phyloP scores from a whole-genome alignment of 2,797 vertebrate species.

The Myripristis murdjan region DNA sequence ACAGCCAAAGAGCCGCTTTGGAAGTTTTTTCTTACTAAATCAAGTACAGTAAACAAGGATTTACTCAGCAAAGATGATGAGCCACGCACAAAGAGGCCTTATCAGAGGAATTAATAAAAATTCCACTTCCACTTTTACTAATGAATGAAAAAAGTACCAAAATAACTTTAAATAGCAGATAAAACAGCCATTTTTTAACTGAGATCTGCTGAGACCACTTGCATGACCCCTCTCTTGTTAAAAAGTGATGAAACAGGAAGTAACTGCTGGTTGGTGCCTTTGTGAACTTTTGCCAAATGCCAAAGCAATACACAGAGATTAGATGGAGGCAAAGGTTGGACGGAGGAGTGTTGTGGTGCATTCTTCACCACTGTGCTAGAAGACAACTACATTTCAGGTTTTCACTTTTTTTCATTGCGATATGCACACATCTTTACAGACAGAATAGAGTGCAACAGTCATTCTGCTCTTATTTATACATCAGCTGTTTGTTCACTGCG shows the following conservation, averaged over 20 bases:
- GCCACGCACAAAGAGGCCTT: neutral
- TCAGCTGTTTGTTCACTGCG: conserved; percentile 27
- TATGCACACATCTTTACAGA: conserved; percentile 8
- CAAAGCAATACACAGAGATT: conserved; percentile 52
- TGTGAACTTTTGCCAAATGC: conserved; percentile 38
- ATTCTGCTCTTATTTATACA: neutral
- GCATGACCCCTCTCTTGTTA: conserved; percentile 13
- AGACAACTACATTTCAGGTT: too few species aligned
- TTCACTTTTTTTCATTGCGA: neutral
- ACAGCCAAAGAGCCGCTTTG: neutral
- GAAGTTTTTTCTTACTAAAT: too few species aligned
- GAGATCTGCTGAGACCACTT: neutral
- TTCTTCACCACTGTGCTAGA: too few species aligned
- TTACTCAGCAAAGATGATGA: conserved; percentile 14
- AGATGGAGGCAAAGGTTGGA: conserved; percentile 1
- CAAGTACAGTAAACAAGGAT: conserved; percentile 2
- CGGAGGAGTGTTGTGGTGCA: too few species aligned
- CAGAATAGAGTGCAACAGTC: conserved; percentile 13
- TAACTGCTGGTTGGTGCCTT: conserved; percentile 11
- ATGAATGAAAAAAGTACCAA: conserved; percentile 10
- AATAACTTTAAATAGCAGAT: neutral
- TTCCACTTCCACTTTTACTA: neutral
- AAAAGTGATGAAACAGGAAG: conserved; percentile 54
- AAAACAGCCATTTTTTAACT: conserved; percentile 7
- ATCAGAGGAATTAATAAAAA: conserved; percentile 18